Base-by-base conservation (phyloP, 2,113 vertebrate genomes). In the Malurus melanocephalus region DNA sequence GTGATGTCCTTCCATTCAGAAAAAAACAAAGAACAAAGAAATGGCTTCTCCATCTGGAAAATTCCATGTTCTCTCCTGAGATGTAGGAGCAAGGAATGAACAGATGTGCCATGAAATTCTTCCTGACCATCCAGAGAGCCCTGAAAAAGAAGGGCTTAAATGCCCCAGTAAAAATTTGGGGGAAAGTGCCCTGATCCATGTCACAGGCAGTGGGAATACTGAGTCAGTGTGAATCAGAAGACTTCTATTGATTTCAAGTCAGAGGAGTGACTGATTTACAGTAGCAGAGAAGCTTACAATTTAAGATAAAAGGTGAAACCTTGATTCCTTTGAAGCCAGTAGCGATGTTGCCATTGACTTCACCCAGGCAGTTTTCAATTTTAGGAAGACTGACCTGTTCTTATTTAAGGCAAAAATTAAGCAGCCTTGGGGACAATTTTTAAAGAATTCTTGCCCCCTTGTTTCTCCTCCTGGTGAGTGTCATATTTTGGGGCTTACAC, bases 251-350 rank as follows among this genome's bases (percentile, higher is more conserved):
- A 73, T 85, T 90, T 92, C 40, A 77, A 83, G 56, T 74, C 87
- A 85, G 35, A 26, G 19, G 21, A 83, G 17, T 60, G 65, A 71
- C 60, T 53, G 20, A 89, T 85, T 91, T 88, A 61, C 52, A 49
- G 26, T 16, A 91, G 32, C 20, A 89, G 45, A 64, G 12, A 4
- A 69, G 4, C 20, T 60, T 21, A 48, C 2, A 4, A 28, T 89
- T 82, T 88, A 49, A 89, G 43, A 87, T 42, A 90, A 74, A 60
- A 66, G 4, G 7, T 77, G 68, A 91, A 91, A 64, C 10, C 10
- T 49, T 72, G 19, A 67, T 78, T 81, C 22, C 18, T 86, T 75
- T 75, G 49, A 84, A 71, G 16, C 20, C 26, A 67, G 22, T 7
- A 69, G 23, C 4, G 78, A 38, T 11, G 65, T 88, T 80, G 16